Evolutionary conservation across 2,888 invertebrate genomes (phyloP).

Genomic region (Dicranocentrus wangi): DNA sequence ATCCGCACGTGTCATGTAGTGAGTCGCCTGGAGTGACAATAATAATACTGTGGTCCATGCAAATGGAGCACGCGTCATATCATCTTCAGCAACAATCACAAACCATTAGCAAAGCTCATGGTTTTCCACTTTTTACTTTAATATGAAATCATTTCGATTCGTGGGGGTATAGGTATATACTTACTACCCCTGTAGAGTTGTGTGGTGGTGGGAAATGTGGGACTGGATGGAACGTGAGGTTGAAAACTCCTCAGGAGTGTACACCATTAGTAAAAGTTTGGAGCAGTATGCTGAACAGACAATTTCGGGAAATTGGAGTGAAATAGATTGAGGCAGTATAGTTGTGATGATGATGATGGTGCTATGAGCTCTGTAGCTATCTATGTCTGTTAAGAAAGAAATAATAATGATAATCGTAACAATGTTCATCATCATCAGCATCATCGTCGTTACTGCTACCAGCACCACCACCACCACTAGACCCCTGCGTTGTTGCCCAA

Average conservation of each 20-base stretch:
- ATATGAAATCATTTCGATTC: background rate
- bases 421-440: constrained; percentile 22
- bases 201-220: background rate
- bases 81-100: constrained; percentile 19
- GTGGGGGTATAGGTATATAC: background rate
- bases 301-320: constrained; percentile 10
- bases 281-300: background rate
- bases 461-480: no score
- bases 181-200: constrained; percentile 2
- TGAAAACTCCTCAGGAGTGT: constrained; percentile 19
- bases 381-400: background rate
- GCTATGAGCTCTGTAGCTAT: background rate
- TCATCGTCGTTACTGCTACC: background rate
- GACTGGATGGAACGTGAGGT: background rate
- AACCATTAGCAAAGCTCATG: constrained; percentile 29
- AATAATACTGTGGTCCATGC: constrained; percentile 34
- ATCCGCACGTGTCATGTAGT: constrained; percentile 42
- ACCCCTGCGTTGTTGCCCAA: background rate
- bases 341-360: no score
- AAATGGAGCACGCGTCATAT: constrained; percentile 48
- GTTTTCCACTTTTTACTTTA: constrained; percentile 2
- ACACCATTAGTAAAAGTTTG: constrained; percentile 32
- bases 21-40: constrained; percentile 39
- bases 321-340: constrained; percentile 17
- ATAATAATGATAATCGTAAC: constrained; percentile 13